phyloP scores from a whole-genome alignment of 1,140 invertebrate species.

The Drosophila repletoides region DNA sequence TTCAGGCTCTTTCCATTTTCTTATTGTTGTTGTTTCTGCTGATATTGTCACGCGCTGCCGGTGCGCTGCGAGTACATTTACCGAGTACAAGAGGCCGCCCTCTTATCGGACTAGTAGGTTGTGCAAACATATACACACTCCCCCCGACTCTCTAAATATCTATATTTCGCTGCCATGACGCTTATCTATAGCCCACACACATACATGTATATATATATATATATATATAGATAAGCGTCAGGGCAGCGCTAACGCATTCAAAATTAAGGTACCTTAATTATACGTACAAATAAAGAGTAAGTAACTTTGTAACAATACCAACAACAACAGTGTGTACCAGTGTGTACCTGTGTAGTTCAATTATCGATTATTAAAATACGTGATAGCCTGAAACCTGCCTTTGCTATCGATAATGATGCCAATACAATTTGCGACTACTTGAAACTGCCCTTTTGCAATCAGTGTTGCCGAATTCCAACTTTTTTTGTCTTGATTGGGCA shows the following conservation, averaged over 20 bases:
- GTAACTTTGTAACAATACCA: constrained; percentile 26
- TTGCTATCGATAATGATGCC: too few relatives aligned
- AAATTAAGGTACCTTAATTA: constrained; percentile 62
- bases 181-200: neutral
- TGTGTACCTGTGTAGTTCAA: constrained; percentile 5
- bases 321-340: constrained; percentile 24
- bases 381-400: too few relatives aligned
- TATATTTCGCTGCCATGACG: too few relatives aligned
- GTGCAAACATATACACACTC: constrained; percentile 48
- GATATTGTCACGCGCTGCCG: constrained; percentile 54
- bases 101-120: constrained; percentile 67
- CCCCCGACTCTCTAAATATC: too few relatives aligned
- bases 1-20: constrained; percentile 11
- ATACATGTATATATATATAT: constrained; percentile 2
- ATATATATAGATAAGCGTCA: constrained; percentile 48
- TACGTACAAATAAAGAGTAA: constrained; percentile 45
- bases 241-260: constrained; percentile 37
- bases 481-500: too few relatives aligned
- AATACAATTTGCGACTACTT: too few relatives aligned
- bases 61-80: constrained; percentile 41
- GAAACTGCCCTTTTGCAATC: too few relatives aligned
- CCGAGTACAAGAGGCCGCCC: constrained; percentile 27
- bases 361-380: constrained; percentile 20
- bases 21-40: constrained; percentile 6
- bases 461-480: too few relatives aligned